A percentile compares a stretch with the other conserved stretches of the same genome.
phyloP scores from a whole-genome alignment of 1,140 invertebrate genomes.

The Drosophila pachea region DNA sequence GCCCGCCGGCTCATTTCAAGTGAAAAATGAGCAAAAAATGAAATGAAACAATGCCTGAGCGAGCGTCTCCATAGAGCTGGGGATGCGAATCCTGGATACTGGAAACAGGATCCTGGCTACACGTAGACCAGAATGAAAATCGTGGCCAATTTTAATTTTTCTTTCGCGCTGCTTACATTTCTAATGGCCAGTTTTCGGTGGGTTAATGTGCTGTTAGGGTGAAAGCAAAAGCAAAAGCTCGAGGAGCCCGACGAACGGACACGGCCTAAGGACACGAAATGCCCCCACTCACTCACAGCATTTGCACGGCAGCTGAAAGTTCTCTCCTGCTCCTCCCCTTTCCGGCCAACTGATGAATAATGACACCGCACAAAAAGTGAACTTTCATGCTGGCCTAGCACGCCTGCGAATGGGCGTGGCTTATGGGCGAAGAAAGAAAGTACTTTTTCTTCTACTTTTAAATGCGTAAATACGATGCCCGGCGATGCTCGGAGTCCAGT shows the following conservation, averaged over 20 bases:
- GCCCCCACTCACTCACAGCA: constrained; percentile 13
- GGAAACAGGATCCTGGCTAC: not conserved
- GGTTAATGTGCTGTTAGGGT: constrained; percentile 77
- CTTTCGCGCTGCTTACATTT: constrained; percentile 61
- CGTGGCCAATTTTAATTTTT: constrained; percentile 78
- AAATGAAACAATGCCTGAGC: constrained; percentile 71
- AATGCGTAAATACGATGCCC: constrained; percentile 51
- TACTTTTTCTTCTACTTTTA: constrained; percentile 45
- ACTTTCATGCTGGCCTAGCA: constrained; percentile 47
- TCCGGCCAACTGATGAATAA: constrained; percentile 64
- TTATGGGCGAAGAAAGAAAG: not conserved
- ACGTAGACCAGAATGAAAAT: constrained; percentile 64
- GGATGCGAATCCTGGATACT: not conserved
- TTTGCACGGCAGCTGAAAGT: constrained; percentile 48
- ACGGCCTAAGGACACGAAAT: not conserved
- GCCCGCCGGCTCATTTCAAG: constrained; percentile 73
- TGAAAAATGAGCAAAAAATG: constrained; percentile 77
- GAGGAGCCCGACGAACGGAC: not conserved
- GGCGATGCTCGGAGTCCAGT: constrained; percentile 31
- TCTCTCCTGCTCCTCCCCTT: constrained; percentile 7
- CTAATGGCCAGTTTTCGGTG: constrained; percentile 69
- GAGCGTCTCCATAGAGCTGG: constrained; percentile 5
- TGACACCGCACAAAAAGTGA: constrained; percentile 60
- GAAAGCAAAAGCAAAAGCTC: constrained; percentile 47
- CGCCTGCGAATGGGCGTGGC: constrained; percentile 1